Percentiles rank a stretch among this genome's conserved stretches.
Evolutionary conservation across 2,888 invertebrate genomes (phyloP).

Genomic region (Eucriotettix oculatus): DNA sequence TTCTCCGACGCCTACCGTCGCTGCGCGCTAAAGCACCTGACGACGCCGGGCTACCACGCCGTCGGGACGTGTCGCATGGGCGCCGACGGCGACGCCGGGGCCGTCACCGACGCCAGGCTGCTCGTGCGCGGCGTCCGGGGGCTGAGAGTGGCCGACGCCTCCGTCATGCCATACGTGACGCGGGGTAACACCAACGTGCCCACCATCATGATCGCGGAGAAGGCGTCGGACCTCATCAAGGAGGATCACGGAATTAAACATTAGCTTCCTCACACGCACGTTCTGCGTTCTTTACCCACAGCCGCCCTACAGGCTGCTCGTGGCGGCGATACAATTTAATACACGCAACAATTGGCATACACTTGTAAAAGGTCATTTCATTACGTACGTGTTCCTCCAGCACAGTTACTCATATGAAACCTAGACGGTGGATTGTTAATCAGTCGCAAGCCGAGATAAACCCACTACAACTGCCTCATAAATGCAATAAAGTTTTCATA

Average conservation of each 20-base stretch:
- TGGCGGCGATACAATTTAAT: too few relatives aligned
- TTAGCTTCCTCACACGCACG: too few relatives aligned
- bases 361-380: too few relatives aligned
- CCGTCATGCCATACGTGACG: conserved; percentile 22
- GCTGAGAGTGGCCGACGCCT: conserved; percentile 23
- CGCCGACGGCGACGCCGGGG: conserved; percentile 37
- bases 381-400: too few relatives aligned
- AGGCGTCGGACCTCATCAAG: conserved; percentile 22
- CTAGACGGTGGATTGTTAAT: too few relatives aligned
- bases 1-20: conserved; percentile 43
- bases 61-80: conserved; percentile 57
- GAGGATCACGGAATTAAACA: conserved; percentile 3
- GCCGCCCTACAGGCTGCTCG: too few relatives aligned
- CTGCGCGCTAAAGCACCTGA: conserved; percentile 45
- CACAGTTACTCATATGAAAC: too few relatives aligned
- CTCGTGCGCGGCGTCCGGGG: conserved; percentile 18
- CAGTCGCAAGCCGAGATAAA: too few relatives aligned
- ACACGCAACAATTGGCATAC: too few relatives aligned
- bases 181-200: conserved; percentile 24
- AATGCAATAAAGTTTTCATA: too few relatives aligned
- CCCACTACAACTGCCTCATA: too few relatives aligned
- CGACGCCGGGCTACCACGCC: conserved; percentile 52
- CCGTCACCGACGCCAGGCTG: conserved; percentile 44
- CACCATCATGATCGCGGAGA: conserved; percentile 24
- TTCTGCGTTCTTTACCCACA: too few relatives aligned